Evolutionary conservation across 2,797 vertebrate species (phyloP), one percentile per base, ranked within the genome.

Genomic region (Glyptemys insculpta): DNA sequence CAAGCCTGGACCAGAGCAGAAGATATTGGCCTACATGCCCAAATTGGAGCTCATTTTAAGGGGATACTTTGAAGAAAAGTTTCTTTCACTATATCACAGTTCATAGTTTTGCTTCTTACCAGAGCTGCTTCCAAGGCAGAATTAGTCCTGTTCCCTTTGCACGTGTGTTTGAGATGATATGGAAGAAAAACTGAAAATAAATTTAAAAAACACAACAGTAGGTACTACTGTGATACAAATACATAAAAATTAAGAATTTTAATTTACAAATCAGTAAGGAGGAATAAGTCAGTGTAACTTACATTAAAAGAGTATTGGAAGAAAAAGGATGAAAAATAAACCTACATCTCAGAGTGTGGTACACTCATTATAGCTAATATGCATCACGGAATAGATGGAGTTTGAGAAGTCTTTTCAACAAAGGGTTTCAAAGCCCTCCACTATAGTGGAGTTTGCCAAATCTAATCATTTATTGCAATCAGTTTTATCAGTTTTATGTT

Each of bases 401-500:
- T 7, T 44, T 12, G 27, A 57, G 27, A 29, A 29, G 6, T 57
- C 27, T 57, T 57, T 57, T 57, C 56, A 57, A 57, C 88, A 5
- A 3, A 59, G 12, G 8, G 50, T 84, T 50, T 78, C 12, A 57
- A 29, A 93, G 31, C 12, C 50, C 79, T 82, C 65, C 47, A 31
- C 27, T 10, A 65, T 23, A 87, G 82, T 47, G 2, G 59, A 79
- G 83, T 88, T 87, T 79, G 37, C n/a, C 81, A 53, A 41, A 50
- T 47, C 11, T 89, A 86, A 90, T 91, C 88, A 91, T 92, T 92
- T 92, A 41, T 74, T 90, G 53, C 72, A 89, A 47, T 81, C 56
- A 79, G 12, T 88, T 68, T 91, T 89, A 47, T 81, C 56, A 79
- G 12, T 88, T 68, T 91, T 89, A 74, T 0, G 0, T 88, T 88